Conservation (phyloP, 1,140 invertebrate genomes). For the Lerema accius region DNA sequence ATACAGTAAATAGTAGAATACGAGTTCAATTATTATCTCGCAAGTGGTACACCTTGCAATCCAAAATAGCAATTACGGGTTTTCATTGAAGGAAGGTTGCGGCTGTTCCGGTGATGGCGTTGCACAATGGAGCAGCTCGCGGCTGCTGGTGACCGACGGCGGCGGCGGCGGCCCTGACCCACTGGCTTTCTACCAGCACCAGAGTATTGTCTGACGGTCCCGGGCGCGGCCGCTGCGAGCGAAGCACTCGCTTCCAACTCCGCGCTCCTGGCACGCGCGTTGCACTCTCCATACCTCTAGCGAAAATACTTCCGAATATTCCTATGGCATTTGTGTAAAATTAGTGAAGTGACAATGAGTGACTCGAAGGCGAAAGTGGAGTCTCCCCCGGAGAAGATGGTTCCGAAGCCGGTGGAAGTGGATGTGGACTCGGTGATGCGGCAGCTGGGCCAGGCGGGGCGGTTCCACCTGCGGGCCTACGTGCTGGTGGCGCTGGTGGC, state of each 20-base stretch:
- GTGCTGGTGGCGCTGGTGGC: constrained; percentile 58
- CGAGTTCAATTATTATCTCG: background rate
- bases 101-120: constrained; percentile 13
- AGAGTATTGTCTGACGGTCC: constrained; percentile 8
- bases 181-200: constrained; percentile 35
- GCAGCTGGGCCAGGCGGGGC: constrained; percentile 62
- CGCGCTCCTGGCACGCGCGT: background rate
- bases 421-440: constrained; percentile 56
- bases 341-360: constrained; percentile 11
- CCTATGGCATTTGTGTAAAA: background rate
- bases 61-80: constrained; percentile 21
- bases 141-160: constrained; percentile 6
- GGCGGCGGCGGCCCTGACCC: constrained; percentile 30
- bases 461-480: constrained; percentile 59
- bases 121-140: constrained; percentile 1
- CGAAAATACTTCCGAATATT: background rate
- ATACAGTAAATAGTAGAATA: background rate
- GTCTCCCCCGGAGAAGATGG: background rate
- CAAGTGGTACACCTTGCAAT: constrained; percentile 13
- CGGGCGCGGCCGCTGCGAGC: background rate
- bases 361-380: constrained; percentile 2
- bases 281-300: background rate
- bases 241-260: background rate
- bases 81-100: constrained; percentile 10
- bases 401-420: constrained; percentile 28